These are phyloP conservation scores for Empidonax traillii DNA, from an alignment of 2,113 vertebrate species.

Conservation along the genomic window DNA sequence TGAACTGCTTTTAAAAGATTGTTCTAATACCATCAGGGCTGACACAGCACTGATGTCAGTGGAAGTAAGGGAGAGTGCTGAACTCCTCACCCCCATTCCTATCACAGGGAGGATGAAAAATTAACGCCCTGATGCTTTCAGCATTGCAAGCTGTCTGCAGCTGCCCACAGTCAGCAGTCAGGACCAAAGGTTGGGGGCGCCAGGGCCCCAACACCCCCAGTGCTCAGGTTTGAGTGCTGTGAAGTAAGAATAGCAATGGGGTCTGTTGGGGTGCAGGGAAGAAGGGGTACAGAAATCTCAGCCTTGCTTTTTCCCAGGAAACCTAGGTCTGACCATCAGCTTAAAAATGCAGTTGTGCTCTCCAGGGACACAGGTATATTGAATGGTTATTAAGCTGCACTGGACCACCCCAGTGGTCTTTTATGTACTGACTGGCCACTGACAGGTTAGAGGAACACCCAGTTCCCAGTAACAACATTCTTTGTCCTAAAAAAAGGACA, in stretches of 20 bases:
- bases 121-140: neutral
- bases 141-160: neutral
- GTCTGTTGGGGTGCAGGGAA: rapidly evolving
- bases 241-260: neutral
- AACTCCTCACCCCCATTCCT: constrained; percentile 31
- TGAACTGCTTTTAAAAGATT: constrained; percentile 31
- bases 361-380: neutral
- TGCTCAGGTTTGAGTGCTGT: neutral
- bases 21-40: constrained; percentile 31
- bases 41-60: constrained; percentile 39
- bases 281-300: neutral
- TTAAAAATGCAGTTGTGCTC: neutral
- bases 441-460: neutral
- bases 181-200: neutral
- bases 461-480: neutral
- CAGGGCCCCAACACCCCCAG: neutral
- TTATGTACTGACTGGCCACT: neutral
- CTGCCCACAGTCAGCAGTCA: neutral
- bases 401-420: neutral
- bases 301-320: neutral
- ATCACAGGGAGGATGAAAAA: neutral
- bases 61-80: constrained; percentile 1
- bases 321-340: neutral
- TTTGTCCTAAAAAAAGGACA: neutral
- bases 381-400: neutral